Base-by-base conservation (phyloP, 2,888 invertebrate genomes). In the Leptodirus hochenwartii region DNA sequence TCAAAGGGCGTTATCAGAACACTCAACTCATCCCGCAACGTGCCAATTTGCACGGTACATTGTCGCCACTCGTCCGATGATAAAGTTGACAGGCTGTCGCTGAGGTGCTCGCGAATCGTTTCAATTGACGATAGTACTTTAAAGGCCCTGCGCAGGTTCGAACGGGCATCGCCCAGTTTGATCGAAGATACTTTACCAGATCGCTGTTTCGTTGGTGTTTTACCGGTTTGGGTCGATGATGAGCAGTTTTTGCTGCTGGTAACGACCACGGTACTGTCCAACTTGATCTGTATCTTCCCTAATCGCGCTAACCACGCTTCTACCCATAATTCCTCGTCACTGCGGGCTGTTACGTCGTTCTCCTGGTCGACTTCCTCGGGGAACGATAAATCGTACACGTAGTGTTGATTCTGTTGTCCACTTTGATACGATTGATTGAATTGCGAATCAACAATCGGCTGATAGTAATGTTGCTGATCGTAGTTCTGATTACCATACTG, bases 1-100 rank as follows among this genome's bases (percentile, higher is more conserved):
- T 64, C 53, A 38, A 56, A 48, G 15, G 46, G 46, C 6, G 49
- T 37, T 33, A 66, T 43, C 4, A 48, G 39, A 30, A 51, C 47
- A 9, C 54, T 48, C 12, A 71, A 58, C 33, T 58, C 43, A 25
- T 48, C 49, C 50, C 66, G 67, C 9, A 61, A 51, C 16, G 42
- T 40, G 17, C 63, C 56, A 27, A 69, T 59, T 39, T 59, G 52
- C n/a, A 54, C 40, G n/a, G 65, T 49, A 34, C 57, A 58, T 6
- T 47, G 42, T 26, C 50, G 54, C 74, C 74, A 76, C 39, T 68
- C 62, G 4, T 50, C 47, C 9, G 66, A 59, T 1, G 63, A 48
- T 33, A 68, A 47, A 5, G 46, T 49, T 24, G 53, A 44, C 1
- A 61, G 47, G 34, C 64, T 59, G 4, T 54, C 47, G 23, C 51